phyloP scores from a whole-genome alignment of 35 echinoderm and acorn worm genomes.

The Hemicentrotus pulcherrimus region DNA sequence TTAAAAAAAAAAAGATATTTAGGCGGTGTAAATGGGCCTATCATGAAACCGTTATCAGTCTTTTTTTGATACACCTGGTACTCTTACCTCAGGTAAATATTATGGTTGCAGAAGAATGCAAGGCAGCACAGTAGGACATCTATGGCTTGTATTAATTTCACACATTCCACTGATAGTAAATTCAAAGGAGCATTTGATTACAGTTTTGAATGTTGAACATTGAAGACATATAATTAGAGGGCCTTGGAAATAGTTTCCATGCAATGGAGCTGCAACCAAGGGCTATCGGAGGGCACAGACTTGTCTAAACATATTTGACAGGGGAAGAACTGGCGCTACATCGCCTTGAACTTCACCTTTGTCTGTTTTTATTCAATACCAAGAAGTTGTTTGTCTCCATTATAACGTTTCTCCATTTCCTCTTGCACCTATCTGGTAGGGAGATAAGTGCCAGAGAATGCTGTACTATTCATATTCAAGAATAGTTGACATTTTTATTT shows the following conservation, averaged over 20 bases:
- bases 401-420: neutral
- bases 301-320: slow-evolving; percentile 13
- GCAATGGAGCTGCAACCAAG: neutral
- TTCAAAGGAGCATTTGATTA: slow-evolving; percentile 11
- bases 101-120: slow-evolving; percentile 10
- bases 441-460: neutral
- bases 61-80: neutral
- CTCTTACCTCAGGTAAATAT: slow-evolving; percentile 2
- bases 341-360: slow-evolving; percentile 10
- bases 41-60: neutral
- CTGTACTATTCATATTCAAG: neutral
- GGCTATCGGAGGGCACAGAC: neutral
- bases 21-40: neutral
- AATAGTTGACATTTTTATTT: neutral
- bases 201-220: slow-evolving; percentile 6
- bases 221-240: neutral
- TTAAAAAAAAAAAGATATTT: too few relatives aligned
- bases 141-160: neutral
- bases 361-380: slow-evolving; percentile 3
- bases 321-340: neutral
- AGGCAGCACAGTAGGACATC: neutral
- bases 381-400: slow-evolving; percentile 18
- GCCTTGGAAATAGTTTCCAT: neutral
- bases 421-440: neutral
- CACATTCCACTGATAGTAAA: slow-evolving; percentile 3